Evolutionary conservation across 1,140 invertebrate species (phyloP).

Genomic region (Lysiphlebus fabarum): DNA sequence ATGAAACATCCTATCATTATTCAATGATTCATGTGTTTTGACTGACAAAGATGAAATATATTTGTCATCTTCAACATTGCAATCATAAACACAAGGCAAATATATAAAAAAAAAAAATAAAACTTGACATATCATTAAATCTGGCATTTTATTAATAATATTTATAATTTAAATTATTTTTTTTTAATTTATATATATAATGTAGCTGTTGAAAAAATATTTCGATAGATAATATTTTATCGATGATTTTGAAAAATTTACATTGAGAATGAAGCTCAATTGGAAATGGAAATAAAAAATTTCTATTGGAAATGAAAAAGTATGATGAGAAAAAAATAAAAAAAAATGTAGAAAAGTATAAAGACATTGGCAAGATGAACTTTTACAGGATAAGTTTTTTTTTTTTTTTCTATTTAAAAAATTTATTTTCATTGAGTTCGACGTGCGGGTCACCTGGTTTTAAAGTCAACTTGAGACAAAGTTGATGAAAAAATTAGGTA

Average conservation of each 20-base stretch:
- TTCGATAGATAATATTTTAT: slow-evolving; percentile 13
- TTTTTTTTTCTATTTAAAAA: not conserved
- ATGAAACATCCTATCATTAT: slow-evolving; percentile 44
- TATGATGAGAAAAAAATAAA: not conserved
- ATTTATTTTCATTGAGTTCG: not conserved
- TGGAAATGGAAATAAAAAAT: slow-evolving; percentile 14
- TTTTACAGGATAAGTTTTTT: not conserved
- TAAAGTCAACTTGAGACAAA: not conserved
- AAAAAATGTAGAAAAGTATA: not conserved
- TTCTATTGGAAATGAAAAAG: not conserved
- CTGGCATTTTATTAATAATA: not conserved
- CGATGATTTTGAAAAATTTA: slow-evolving; percentile 23
- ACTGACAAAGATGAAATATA: slow-evolving; percentile 24
- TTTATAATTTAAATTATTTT: slow-evolving; percentile 2
- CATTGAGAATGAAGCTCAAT: slow-evolving; percentile 18
- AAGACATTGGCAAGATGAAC: not conserved
- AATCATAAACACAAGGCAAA: not conserved
- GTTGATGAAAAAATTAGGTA: not conserved
- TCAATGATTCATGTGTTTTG: slow-evolving; percentile 39
- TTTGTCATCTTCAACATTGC: not conserved
- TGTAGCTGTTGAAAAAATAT: too few relatives aligned
- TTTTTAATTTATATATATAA: too few relatives aligned
- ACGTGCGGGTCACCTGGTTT: not conserved
- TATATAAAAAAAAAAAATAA: too few relatives aligned
- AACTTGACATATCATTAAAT: too few relatives aligned